Base-by-base conservation (phyloP, 1,140 invertebrate species). In the Drosophila ohnishii region DNA sequence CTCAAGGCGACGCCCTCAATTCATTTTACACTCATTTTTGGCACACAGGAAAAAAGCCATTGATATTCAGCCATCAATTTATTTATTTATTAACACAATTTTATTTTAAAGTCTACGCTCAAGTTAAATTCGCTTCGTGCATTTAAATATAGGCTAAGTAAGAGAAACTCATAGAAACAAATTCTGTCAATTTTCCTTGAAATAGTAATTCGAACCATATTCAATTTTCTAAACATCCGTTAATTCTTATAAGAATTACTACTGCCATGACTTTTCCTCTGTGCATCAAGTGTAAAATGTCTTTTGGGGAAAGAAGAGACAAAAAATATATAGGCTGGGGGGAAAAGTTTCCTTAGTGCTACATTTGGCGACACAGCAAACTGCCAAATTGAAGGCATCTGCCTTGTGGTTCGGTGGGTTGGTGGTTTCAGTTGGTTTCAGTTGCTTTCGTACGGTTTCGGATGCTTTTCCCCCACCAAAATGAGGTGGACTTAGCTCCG, bases 351-450 rank as follows among this genome's bases (percentile, higher is more conserved):
- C 70, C 62, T 59, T 80, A 71, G 82, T 86, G 71, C 65, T 78
- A 83, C 75, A 86, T 82, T 76, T 66, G 79, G 71, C 70, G 79
- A 87, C 83, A 86, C 75, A 87, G 72, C 19, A 57, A 65, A 53
- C 48, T 62, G 55, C 50, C 74, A 76, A 87, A 79, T 72, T 87
- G 75, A 74, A 78, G 78, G 32, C 76, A 79, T 57, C 44, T 78
- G 60, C 35, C 59, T 55, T 70, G 66, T 39, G 56, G 39, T 30
- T 61, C 30, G 47, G 40, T 45, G 45, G 42, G 32, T 32, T 44
- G 7, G 40, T 61, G 57, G 44, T 35, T 73, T 60, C 14, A 28
- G 53, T n/a, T 56, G 35, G 53, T 34, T 53, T 44, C 34, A 53
- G 55, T 40, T 50, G 48, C 25, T 32, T 50, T 50, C 25, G 34